Conservation (phyloP, 2,797 vertebrate genomes). For the Neosilurus hyrtlii region DNA sequence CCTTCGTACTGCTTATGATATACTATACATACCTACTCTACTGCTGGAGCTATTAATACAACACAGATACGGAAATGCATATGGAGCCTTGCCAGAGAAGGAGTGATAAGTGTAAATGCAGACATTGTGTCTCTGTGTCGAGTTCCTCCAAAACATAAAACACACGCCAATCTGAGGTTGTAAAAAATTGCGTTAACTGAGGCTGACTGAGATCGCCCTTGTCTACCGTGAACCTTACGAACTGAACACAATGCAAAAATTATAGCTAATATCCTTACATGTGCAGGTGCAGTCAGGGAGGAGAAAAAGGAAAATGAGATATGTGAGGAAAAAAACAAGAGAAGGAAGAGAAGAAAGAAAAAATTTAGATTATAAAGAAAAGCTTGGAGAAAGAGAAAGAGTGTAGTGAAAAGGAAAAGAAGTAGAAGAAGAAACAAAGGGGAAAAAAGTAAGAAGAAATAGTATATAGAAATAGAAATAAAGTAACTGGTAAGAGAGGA, state of each 20-base stretch:
- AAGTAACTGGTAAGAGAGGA: background rate
- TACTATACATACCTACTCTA: background rate
- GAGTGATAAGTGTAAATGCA: background rate
- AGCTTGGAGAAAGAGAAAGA: background rate
- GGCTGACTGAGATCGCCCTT: background rate
- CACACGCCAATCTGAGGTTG: background rate
- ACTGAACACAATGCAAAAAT: background rate
- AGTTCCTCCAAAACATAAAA: background rate
- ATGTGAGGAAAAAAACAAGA: background rate
- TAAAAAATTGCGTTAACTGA: background rate
- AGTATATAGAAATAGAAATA: too few relatives aligned
- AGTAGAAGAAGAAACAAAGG: too few relatives aligned
- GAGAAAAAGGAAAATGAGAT: background rate
- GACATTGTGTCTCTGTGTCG: background rate
- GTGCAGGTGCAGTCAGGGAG: background rate
- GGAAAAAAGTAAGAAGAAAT: background rate
- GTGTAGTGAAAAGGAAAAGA: background rate
- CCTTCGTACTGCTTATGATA: constrained; percentile 59
- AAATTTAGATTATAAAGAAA: background rate
- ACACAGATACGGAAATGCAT: constrained; percentile 1
- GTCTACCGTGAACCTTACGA: background rate
- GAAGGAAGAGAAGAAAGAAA: background rate
- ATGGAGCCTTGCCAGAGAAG: background rate
- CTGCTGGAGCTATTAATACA: constrained; percentile 12
- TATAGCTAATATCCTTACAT: background rate